Evolutionary conservation across 1,140 invertebrate genomes (phyloP), one percentile per base, ranked within the genome.

Genomic region (Kradibia gibbosae): DNA sequence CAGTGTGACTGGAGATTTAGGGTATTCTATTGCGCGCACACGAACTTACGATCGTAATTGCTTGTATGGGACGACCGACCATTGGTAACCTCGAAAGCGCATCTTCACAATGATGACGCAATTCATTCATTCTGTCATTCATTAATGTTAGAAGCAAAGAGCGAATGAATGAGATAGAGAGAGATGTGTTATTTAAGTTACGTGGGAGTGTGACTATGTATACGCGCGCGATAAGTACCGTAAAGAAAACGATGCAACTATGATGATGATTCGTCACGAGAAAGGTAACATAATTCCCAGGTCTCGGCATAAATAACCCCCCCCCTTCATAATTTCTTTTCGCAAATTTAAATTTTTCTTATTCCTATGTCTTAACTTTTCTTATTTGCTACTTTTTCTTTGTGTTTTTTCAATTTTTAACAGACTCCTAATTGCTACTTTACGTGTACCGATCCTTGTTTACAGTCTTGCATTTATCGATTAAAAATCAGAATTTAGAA

Each of bases 121-220:
- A 83, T 62, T 72, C 82, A 83, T 83, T 83, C 82, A 80, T 83
- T 80, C 77, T 72, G 78, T 55, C 77, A 72, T 80, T 83, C 82
- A 80, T 83, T 83, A 83, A 17, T 25, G 53, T 39, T 67, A 36
- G 11, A 25, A 5, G 57, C 57, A 13, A 62, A 34, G 28, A 57
- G 4, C 15, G 13, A 60, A 28, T 10, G 55, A 60, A 11, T 1
- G 55, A 60, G 55, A 60, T 4, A 55, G 53, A 8, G 31, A 1
- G 67, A 45, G 71, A 22, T 4, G n/a, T 20, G 42, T 25, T 48
- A 71, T 71, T 53, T 55, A 31, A 15, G 28, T 55, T 72, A 50
- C 42, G 70, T 72, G 45, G 70, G 42, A 72, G 70, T 72, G 10
- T 4, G 67, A 4, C 15, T 45, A 25, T 45, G 20, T 8, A 39